Evolutionary conservation across 2,113 vertebrate species (phyloP).

Genomic region (Cryptotis parvus): DNA sequence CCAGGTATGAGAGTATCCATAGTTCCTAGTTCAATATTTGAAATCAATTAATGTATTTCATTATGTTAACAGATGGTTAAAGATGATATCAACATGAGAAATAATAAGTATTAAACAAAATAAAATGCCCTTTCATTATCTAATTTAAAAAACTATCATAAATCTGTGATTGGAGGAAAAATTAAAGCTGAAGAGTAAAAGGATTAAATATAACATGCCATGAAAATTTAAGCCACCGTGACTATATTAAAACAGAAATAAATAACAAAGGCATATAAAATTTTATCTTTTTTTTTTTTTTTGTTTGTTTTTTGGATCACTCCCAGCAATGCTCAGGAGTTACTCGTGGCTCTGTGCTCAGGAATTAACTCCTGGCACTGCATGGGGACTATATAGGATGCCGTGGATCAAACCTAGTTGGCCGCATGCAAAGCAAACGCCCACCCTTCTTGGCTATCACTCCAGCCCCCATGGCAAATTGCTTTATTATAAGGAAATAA

Average conservation of each 20-base stretch:
- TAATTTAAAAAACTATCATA: neutral
- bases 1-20: neutral
- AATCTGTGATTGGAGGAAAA: neutral
- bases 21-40: neutral
- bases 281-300: too few relatives aligned
- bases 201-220: neutral
- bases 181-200: neutral
- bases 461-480: too few relatives aligned
- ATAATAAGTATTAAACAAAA: neutral
- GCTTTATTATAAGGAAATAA: too few relatives aligned
- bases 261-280: neutral
- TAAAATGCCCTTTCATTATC: neutral
- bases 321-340: too few relatives aligned
- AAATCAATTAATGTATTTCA: neutral
- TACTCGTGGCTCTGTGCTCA: too few relatives aligned
- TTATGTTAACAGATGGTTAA: neutral
- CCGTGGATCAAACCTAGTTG: too few relatives aligned
- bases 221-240: neutral
- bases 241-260: too few relatives aligned
- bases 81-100: neutral
- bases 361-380: too few relatives aligned
- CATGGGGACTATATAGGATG: too few relatives aligned
- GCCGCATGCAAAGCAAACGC: too few relatives aligned
- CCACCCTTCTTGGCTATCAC: too few relatives aligned
- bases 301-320: too few relatives aligned